Base-by-base conservation (phyloP, 2,113 vertebrate species). In the Microcebus murinus region DNA sequence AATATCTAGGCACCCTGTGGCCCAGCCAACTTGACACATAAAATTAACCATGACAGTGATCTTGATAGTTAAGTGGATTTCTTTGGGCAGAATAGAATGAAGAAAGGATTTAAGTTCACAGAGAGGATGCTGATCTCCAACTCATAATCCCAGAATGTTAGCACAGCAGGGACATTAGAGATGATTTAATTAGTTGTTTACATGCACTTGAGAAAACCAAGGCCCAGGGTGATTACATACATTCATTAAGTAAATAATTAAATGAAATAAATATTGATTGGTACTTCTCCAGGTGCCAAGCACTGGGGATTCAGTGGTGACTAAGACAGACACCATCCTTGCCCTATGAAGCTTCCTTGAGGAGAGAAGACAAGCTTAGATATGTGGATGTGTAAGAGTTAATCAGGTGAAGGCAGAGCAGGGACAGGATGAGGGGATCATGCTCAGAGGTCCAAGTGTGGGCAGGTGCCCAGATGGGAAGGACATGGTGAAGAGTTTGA, bases 111-210 rank as follows among this genome's bases (percentile, higher is more conserved):
- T 61, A 80, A 77, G 57, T 12, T 82, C 52, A 85, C 3, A 18
- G 21, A 82, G 23, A 63, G 36, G 45, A 63, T 68, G 18, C 52
- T 77, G 65, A 82, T 65, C 1, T 31, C 31, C 21, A 74, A 88
- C 68, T 85, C 82, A 73, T 15, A 92, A 61, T 82, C n/a, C 25
- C 18, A 92, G 61, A 76, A 89, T 90, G 4, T 92, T 67, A 59
- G 68, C 9, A 18, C 48, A 65, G 23, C 89, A 74, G 36, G n/a
- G 39, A 91, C 25, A 29, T 10, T 48, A 70, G 31, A 45, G 31
- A 93, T 70, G 71, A 93, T 70, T 91, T 77, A 77, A 59, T 91
- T 65, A 83, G 83, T 2, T 70, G 23, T 76, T 79, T 94, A 87
- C 87, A 67, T 96, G 4, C 52, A 90, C n/a, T 65, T 70, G 77